Evolutionary conservation across 53 echinoderm and acorn worm species (phyloP).

Genomic region (Echinometra lucunter): DNA sequence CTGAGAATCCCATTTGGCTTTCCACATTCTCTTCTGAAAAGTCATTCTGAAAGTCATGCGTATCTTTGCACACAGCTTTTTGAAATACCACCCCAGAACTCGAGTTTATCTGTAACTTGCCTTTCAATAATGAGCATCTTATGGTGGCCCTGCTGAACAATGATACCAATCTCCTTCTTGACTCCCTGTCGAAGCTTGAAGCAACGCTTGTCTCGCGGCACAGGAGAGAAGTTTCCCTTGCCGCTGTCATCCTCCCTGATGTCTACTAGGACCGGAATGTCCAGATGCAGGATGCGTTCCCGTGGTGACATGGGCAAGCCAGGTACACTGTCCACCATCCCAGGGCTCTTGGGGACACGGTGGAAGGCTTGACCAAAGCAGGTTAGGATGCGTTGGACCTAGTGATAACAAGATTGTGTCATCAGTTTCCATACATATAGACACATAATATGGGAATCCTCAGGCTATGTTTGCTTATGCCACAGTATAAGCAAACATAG

Average conservation of each 20-base stretch:
- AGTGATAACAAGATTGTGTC: neutral
- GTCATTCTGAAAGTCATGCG: too few species aligned
- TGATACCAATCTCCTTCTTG: slow-evolving; percentile 92
- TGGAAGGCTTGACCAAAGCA: slow-evolving; percentile 98
- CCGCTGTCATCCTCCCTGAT: slow-evolving; percentile 94
- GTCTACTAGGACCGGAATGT: slow-evolving; percentile 90
- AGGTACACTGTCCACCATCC: slow-evolving; percentile 84
- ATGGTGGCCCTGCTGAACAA: slow-evolving; percentile 84
- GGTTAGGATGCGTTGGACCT: slow-evolving; percentile 93
- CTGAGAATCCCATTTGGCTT: too few species aligned
- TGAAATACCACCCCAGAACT: too few species aligned
- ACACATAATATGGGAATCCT: too few species aligned
- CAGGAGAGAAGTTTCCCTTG: slow-evolving; percentile 85
- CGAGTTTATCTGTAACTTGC: slow-evolving; percentile 65
- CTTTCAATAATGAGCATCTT: slow-evolving; percentile 91
- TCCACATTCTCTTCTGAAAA: too few species aligned
- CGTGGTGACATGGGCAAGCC: slow-evolving; percentile 70
- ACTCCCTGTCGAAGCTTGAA: slow-evolving; percentile 92
- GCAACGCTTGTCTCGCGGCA: slow-evolving; percentile 93
- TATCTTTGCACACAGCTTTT: too few species aligned
- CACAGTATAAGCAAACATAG: too few species aligned
- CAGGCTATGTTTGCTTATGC: too few species aligned
- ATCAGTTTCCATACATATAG: neutral
- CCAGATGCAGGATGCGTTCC: slow-evolving; percentile 86
- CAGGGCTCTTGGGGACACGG: slow-evolving; percentile 91